Evolutionary conservation across 1,140 invertebrate genomes (phyloP).

Genomic region (Penaeus indicus): DNA sequence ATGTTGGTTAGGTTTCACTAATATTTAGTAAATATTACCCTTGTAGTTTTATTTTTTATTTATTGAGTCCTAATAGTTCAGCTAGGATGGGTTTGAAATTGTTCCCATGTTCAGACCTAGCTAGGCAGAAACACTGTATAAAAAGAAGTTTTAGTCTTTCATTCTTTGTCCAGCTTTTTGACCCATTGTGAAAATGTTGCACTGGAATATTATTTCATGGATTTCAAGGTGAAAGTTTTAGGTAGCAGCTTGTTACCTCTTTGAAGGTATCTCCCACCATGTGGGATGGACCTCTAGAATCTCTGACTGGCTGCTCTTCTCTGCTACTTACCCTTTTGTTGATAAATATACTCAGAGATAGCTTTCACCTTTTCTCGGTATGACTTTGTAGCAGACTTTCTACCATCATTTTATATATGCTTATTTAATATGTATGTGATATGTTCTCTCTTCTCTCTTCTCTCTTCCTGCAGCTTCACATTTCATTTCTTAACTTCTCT

Average conservation of each 20-base stretch:
- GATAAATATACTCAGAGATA: no score
- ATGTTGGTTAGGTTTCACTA: background rate
- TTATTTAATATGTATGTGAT: no score
- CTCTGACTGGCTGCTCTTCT: constrained; percentile 5
- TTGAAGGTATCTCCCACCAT: constrained; percentile 38
- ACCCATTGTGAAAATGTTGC: constrained; percentile 2
- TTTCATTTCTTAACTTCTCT: no score
- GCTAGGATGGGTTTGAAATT: constrained; percentile 4
- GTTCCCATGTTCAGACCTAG: constrained; percentile 31
- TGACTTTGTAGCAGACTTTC: no score
- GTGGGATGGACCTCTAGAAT: constrained; percentile 45
- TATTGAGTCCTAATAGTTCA: no score
- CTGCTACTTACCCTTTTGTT: background rate
- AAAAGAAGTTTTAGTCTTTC: constrained; percentile 28
- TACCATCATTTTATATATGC: no score
- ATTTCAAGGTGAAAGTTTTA: constrained; percentile 31
- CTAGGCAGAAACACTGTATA: constrained; percentile 43
- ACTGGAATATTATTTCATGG: constrained; percentile 18
- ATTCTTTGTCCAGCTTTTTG: constrained; percentile 35
- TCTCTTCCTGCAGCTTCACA: no score
- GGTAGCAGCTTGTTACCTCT: background rate
- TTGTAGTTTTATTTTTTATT: background rate
- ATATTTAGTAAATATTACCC: constrained; percentile 11
- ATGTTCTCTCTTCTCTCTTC: no score
- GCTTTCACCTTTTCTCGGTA: no score